Evolutionary conservation across 2,113 vertebrate genomes (phyloP).

Genomic region (Caranx melampygus): DNA sequence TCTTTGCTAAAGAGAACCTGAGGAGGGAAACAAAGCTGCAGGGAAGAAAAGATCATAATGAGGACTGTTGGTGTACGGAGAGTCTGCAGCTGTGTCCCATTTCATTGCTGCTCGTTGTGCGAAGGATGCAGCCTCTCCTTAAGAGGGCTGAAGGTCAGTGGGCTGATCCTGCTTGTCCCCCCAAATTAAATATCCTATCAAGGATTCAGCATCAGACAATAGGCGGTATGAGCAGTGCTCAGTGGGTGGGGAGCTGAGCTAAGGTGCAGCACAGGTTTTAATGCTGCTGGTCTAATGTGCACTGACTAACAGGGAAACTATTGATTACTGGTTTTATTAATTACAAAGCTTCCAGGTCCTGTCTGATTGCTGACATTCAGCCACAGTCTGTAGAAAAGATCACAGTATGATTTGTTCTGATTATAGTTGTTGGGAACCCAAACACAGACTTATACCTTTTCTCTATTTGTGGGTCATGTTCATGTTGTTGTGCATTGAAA

Average conservation of each 20-base stretch:
- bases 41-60: conserved; percentile 39
- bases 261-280: neutral
- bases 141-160: conserved; percentile 37
- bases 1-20: conserved; percentile 19
- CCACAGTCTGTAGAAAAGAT: neutral
- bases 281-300: too few relatives aligned
- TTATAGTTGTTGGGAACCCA: neutral
- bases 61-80: conserved; percentile 25
- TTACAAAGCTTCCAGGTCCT: neutral
- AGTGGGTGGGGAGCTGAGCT: neutral
- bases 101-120: conserved; percentile 28
- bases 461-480: neutral
- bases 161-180: neutral
- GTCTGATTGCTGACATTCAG: neutral
- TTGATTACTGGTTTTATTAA: neutral
- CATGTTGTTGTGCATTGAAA: neutral
- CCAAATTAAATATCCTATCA: conserved; percentile 11
- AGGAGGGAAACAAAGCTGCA: conserved; percentile 47
- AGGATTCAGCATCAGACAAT: conserved; percentile 25
- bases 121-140: conserved; percentile 15
- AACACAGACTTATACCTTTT: neutral
- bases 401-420: neutral
- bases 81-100: conserved; percentile 49
- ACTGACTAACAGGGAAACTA: neutral
- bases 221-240: neutral